These are phyloP conservation scores for Chloebia gouldiae DNA, from an alignment of 2,113 vertebrate species.

Conservation along the genomic window DNA sequence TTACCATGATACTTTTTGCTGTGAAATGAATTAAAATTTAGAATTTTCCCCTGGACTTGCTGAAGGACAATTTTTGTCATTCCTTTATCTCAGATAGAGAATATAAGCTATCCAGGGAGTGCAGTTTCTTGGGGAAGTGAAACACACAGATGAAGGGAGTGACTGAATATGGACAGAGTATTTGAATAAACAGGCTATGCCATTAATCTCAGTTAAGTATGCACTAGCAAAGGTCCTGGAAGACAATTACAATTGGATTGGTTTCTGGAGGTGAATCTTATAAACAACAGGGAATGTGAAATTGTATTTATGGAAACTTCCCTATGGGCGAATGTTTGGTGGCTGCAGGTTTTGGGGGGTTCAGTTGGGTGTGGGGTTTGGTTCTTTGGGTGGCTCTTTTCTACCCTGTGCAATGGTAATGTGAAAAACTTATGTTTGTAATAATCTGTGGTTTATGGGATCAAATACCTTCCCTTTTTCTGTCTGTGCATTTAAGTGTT, in stretches of 20 bases:
- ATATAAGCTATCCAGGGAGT: background rate
- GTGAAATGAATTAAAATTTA: background rate
- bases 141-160: background rate
- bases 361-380: fast-evolving
- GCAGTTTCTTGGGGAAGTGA: background rate
- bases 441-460: background rate
- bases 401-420: background rate
- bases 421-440: background rate
- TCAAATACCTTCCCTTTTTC: background rate
- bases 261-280: background rate
- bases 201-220: background rate
- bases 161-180: background rate
- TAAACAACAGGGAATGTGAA: background rate
- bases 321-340: background rate
- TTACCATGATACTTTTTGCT: background rate
- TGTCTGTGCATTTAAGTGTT: background rate
- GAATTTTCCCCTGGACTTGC: background rate
- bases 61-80: background rate
- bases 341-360: fast-evolving
- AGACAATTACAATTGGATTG: background rate
- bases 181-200: background rate
- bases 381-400: background rate
- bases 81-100: background rate
- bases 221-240: background rate
- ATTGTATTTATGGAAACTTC: background rate